A percentile compares a stretch with the other conserved stretches of the same genome.
Evolutionary conservation across 2,888 invertebrate genomes (phyloP).

Genomic region (Amiota minor): DNA sequence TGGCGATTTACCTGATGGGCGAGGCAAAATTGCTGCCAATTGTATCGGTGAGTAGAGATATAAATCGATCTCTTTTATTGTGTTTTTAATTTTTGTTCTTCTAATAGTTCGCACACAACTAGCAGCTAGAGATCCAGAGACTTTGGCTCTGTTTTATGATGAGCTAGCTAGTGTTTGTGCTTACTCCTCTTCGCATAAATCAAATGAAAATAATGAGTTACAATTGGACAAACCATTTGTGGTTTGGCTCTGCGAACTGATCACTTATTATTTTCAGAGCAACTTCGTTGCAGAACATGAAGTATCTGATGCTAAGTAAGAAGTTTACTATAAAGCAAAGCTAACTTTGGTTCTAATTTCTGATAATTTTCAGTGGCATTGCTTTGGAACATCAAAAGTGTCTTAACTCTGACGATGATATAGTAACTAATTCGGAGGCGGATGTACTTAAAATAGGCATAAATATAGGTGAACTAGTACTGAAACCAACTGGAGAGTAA

Average conservation of each 20-base stretch:
- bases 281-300: constrained; percentile 77
- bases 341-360: not conserved
- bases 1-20: constrained; percentile 76
- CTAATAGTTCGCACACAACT: constrained; percentile 76
- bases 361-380: constrained; percentile 69
- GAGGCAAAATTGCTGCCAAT: constrained; percentile 77
- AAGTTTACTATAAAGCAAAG: constrained; percentile 41
- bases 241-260: constrained; percentile 78
- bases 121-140: constrained; percentile 79
- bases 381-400: constrained; percentile 77
- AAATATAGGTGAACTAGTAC: constrained; percentile 77
- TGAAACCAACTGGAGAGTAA: constrained; percentile 70
- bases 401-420: constrained; percentile 78
- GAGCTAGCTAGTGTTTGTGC: constrained; percentile 78
- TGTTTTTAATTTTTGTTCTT: constrained; percentile 2
- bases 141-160: constrained; percentile 84
- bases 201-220: constrained; percentile 46
- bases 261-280: constrained; percentile 79
- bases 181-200: constrained; percentile 52
- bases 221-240: constrained; percentile 79
- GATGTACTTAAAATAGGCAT: constrained; percentile 75
- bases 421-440: constrained; percentile 73
- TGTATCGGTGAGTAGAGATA: constrained; percentile 73
- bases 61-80: not conserved
- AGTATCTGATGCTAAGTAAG: constrained; percentile 76